Evolutionary conservation across 1,140 invertebrate species (phyloP), one percentile per base, ranked within the genome.

Genomic region (Liolophura sinensis): DNA sequence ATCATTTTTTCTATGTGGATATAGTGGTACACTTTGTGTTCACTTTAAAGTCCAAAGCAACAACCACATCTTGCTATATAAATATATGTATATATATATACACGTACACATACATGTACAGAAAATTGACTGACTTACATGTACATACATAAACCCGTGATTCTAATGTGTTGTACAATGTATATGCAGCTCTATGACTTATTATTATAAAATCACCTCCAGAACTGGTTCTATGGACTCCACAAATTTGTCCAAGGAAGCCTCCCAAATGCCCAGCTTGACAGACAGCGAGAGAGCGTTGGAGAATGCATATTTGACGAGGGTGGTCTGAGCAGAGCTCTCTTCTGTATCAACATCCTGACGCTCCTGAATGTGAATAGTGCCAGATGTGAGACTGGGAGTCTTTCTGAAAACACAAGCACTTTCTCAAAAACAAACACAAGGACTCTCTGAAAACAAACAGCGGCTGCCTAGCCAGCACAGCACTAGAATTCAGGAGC

Each of bases 201-300:
- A n/a, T n/a, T 40, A 20, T 46, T 47, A 11, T 59, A 54, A 20
- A 69, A 61, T 75, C 79, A 88, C 88, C 70, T 93, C 89, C 0
- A 92, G 92, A 49, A 97, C 88, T 71, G 87, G 89, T 74, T 93
- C 90, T 64, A 97, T 92, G 12, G 91, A 90, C 48, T 93, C 90
- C 40, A 95, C 91, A 77, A 93, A 94, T 25, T 87, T 86, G 72
- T 94, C 92, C 31, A 98, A 85, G 0, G 90, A 89, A 16, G 92
- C 89, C 86, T 98, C 95, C 93, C 93, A 97, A 64, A 95, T 91
- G 0, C 92, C 93, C 55, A 98, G 85, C 82, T 97, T 96, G 0
- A 97, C 95, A 83, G 94, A 95, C 63, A 95, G 89, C 0, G 92
- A 90, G 84, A 98, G 90, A 12, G 93, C 94, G 87, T 98, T 96